phyloP scores from a whole-genome alignment of 92 coral and sea anemone species.

The Umimayanthus chanpuru region DNA sequence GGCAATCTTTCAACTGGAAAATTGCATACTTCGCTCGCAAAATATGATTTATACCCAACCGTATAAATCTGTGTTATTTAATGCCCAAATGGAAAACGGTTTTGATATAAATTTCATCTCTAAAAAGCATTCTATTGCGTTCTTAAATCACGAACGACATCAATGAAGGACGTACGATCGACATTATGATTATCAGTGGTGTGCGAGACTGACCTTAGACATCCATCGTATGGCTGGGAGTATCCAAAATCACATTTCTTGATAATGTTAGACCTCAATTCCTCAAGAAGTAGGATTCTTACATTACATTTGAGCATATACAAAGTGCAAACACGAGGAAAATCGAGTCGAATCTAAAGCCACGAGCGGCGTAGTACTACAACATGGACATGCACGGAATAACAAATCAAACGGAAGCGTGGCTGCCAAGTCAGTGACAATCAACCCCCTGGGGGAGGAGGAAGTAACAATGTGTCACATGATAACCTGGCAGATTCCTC shows the following conservation, averaged over 20 bases:
- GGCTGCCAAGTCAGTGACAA: conserved; percentile 53
- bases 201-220: conserved; percentile 13
- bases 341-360: not conserved
- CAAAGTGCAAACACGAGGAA: not conserved
- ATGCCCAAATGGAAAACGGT: not conserved
- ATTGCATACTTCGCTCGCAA: not conserved
- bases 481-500: not conserved
- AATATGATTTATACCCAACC: not conserved
- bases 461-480: conserved; percentile 33
- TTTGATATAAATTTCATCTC: not conserved
- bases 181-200: not conserved
- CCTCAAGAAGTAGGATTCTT: not conserved
- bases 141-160: conserved; percentile 2
- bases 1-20: conserved; percentile 24
- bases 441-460: conserved; percentile 1
- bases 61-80: not conserved
- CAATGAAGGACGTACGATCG: not conserved
- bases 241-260: conserved; percentile 29
- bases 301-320: conserved; percentile 36
- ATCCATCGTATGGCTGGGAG: conserved; percentile 17
- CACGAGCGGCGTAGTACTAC: conserved; percentile 47
- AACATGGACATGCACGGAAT: conserved; percentile 16
- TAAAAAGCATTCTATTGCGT: not conserved
- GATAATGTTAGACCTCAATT: not conserved
- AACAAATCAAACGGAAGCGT: conserved; percentile 59